Evolutionary conservation across 2,797 vertebrate genomes (phyloP), one percentile per base, ranked within the genome.

Genomic region (Coregonus ussuriensis): DNA sequence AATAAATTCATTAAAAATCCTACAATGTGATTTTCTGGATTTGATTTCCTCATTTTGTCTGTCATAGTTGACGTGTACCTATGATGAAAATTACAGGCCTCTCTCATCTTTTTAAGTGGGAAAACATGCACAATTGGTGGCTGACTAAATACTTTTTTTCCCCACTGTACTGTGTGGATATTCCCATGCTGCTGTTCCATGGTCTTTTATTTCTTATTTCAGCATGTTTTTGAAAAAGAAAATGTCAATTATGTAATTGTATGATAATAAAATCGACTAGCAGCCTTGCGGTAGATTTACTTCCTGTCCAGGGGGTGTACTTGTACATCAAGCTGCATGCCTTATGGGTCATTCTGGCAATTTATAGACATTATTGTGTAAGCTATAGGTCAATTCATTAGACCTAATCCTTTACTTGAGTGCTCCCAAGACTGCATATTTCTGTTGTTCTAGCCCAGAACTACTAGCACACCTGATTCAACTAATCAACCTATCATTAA

Each of bases 291-390:
- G 25, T 62, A 11, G 59, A 63, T 25, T 63, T 25, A 25, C 21
- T 21, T 25, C 9, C 59, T 63, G 21, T 25, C 59, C 59, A 63
- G 59, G 21, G 59, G 21, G 59, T 29, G 59, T 7, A 62, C 59
- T 70, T 29, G 9, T 63, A 63, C 59, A 63, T 63, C 59, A 63
- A 63, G 59, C 59, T 63, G 59, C 59, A 7, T 62, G 59, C 59
- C 59, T 21, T 73, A 59, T 73, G 53, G 31, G 7, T 18, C 59
- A 21, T 35, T 63, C 59, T 63, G 59, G n/a, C 59, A 13, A 63
- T 63, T 63, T 59, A n/a, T n/a, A 59, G 54, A 59, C 54, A n/a
- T 18, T n/a, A 56, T 4, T n/a, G 18, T 7, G 6, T 59, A 59
- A n/a, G 54, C 54, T 59, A 1, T n/a, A 4, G 4, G n/a, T 63